Percentiles rank a stretch among this genome's conserved stretches.
These are phyloP conservation scores for Drosophila mimica DNA, from an alignment of 2,888 invertebrate genomes.

Conservation along the genomic window DNA sequence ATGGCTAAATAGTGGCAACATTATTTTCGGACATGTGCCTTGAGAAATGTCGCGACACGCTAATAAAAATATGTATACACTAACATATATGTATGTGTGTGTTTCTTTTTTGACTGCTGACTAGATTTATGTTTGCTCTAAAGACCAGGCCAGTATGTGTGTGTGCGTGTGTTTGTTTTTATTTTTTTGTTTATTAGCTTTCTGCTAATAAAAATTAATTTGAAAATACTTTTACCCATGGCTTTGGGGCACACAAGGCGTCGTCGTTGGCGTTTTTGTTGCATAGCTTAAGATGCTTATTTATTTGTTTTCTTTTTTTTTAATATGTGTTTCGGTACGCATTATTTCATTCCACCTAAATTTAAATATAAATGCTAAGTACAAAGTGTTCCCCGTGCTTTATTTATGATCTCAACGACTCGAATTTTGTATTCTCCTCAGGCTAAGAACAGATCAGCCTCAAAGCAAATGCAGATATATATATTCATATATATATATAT, in stretches of 20 bases:
- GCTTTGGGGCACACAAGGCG: slow-evolving; percentile 38
- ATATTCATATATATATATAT: slow-evolving; percentile 25
- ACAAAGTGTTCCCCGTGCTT: slow-evolving; percentile 54
- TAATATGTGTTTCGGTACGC: slow-evolving; percentile 56
- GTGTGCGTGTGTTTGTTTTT: slow-evolving; percentile 21
- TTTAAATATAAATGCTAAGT: slow-evolving; percentile 60
- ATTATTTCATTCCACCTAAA: slow-evolving; percentile 59
- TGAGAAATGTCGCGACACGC: slow-evolving; percentile 79
- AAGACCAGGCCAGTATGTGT: slow-evolving; percentile 18
- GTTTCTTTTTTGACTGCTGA: slow-evolving; percentile 26
- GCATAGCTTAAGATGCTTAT: slow-evolving; percentile 71
- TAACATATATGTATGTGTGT: neutral
- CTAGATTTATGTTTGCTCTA: slow-evolving; percentile 68
- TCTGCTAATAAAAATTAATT: slow-evolving; percentile 79
- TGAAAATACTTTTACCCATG: slow-evolving; percentile 74
- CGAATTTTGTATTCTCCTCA: slow-evolving; percentile 25
- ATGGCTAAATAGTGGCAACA: slow-evolving; percentile 69
- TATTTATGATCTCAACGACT: slow-evolving; percentile 65
- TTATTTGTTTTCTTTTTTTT: slow-evolving; percentile 71
- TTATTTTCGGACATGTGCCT: slow-evolving; percentile 67
- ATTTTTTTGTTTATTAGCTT: slow-evolving; percentile 73
- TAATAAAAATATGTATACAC: slow-evolving; percentile 73
- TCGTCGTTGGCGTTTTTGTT: slow-evolving; percentile 28
- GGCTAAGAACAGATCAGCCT: slow-evolving; percentile 5
- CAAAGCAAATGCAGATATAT: slow-evolving; percentile 3